Conservation (phyloP, 1,140 invertebrate species). For the Pseudomyrmex cubaensis region DNA sequence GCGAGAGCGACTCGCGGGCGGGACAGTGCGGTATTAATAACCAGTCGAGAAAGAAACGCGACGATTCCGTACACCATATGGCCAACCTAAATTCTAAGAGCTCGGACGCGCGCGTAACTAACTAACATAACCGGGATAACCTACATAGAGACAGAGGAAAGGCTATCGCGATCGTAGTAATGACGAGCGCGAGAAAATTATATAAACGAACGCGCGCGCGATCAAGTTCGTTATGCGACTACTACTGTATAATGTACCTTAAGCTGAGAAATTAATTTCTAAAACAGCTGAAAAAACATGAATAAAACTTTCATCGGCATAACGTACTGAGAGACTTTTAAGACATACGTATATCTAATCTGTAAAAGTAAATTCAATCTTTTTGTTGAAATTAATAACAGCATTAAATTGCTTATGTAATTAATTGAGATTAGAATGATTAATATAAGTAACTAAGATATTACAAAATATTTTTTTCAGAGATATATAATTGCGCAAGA, state of each 20-base stretch:
- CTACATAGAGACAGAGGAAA: constrained; percentile 59
- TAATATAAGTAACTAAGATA: too few relatives aligned
- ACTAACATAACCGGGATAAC: constrained; percentile 66
- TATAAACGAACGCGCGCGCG: background rate
- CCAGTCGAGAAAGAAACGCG: constrained; percentile 68
- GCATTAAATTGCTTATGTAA: too few relatives aligned
- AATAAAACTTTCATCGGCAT: background rate
- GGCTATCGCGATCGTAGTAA: constrained; percentile 4
- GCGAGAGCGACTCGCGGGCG: background rate
- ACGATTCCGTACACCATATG: constrained; percentile 74
- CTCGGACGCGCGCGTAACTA: constrained; percentile 41
- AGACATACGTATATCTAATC: background rate
- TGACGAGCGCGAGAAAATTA: background rate
- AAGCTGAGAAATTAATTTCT: background rate
- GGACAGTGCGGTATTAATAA: constrained; percentile 69
- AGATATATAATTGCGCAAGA: too few relatives aligned
- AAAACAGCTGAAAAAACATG: background rate
- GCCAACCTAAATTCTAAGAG: constrained; percentile 78
- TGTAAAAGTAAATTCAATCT: background rate
- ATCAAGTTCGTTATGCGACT: constrained; percentile 35
- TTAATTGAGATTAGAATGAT: too few relatives aligned
- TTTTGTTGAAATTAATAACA: background rate
- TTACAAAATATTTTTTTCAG: too few relatives aligned
- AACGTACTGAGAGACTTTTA: background rate
- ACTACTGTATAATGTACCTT: background rate